Evolutionary conservation across 2,113 vertebrate species (phyloP), one percentile per base, ranked within the genome.

Genomic region (Triplophysa dalaica): DNA sequence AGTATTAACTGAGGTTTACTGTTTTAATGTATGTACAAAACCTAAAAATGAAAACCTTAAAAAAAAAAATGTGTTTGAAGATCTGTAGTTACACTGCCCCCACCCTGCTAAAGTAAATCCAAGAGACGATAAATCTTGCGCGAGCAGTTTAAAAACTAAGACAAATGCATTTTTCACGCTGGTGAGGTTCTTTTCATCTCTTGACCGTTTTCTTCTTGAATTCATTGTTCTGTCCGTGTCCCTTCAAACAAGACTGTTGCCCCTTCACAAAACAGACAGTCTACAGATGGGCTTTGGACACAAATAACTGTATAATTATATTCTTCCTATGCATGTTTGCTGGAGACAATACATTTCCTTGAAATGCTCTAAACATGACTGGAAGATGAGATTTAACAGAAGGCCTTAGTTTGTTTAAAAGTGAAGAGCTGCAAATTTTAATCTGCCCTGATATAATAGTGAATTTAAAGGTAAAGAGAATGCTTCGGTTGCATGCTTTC

Each of bases 221-320:
- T 24, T 77, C 54, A 75, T 85, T 86, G 83, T 81, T 76, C 43
- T 62, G 74, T 67, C 70, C 69, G 81, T 80, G 65, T 26, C 68
- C 45, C 43, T 14, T 24, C 43, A 17, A 33, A 60, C 61, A 48
- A 81, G 68, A 70, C 78, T 62, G 41, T 48, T 26, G 64, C 72
- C 54, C 45, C 48, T 60, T 52, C 48, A 63, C 70, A 73, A 56
- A 66, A 68, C 70, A 64, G 74, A 38, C 62, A 8, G 62, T 77
- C 75, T 54, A 73, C 77, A 77, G 64, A 81, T 64, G 75, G 81
- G 78, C 79, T 82, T 84, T 82, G 76, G 76, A 82, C 80, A 72
- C 52, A 64, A 70, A 83, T 22, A 45, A 67, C 33, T 26, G 38
- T 77, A 64, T 82, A 82, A 79, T 77, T 77, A 56, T 41, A 80